Percentiles rank a stretch among this genome's conserved stretches.
These are phyloP conservation scores for Odontothrips loti DNA, from an alignment of 2,888 invertebrate genomes.

Conservation along the genomic window DNA sequence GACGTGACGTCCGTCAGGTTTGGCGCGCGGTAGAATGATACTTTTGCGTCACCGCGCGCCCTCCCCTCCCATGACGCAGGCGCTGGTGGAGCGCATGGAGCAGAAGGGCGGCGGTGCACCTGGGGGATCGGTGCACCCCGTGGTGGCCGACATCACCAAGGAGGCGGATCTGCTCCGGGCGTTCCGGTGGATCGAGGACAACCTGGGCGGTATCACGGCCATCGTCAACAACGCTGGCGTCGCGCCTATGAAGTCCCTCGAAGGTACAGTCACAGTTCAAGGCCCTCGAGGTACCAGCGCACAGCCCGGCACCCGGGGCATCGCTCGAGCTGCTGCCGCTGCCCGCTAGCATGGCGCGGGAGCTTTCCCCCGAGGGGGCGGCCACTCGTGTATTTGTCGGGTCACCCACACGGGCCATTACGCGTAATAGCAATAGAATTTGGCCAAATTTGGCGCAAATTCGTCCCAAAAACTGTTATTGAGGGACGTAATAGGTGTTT, in stretches of 20 bases:
- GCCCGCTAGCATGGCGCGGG: too few species aligned
- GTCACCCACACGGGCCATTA: too few species aligned
- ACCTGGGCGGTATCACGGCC: not conserved
- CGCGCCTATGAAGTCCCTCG: not conserved
- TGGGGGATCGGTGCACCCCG: not conserved
- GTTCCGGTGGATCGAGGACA: not conserved
- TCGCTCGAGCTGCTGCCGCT: too few species aligned
- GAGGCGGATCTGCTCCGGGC: not conserved
- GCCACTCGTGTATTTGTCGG: too few species aligned
- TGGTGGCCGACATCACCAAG: conserved; percentile 2
- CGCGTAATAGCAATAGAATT: too few species aligned
- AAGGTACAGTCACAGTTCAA: not conserved
- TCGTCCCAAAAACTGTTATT: too few species aligned
- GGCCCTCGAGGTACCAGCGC: too few species aligned
- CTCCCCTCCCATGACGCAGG: not conserved
- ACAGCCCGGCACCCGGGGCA: too few species aligned
- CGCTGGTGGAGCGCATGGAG: not conserved
- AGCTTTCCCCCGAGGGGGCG: too few species aligned
- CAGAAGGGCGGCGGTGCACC: not conserved
- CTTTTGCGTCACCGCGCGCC: not conserved
- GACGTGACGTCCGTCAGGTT: not conserved
- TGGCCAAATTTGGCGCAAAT: too few species aligned
- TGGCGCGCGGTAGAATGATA: not conserved
- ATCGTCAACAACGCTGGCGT: conserved; percentile 15
- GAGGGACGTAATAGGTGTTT: too few species aligned